These are phyloP conservation scores for Agriopis marginaria DNA, from an alignment of 2,888 invertebrate species.

Conservation along the genomic window DNA sequence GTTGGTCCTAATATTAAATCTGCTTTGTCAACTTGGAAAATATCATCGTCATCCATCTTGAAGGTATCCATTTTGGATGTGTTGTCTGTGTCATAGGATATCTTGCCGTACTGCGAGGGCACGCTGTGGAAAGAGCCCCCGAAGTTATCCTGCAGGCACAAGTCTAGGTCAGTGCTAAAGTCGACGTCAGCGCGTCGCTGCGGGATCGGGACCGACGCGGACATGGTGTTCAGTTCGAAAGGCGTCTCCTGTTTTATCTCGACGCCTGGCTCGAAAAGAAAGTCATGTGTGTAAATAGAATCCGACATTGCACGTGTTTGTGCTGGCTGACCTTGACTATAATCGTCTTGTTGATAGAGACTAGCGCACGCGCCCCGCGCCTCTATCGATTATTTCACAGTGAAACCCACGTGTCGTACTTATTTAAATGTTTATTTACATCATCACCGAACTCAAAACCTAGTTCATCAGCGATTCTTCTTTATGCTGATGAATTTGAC, in stretches of 20 bases:
- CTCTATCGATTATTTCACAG: slow-evolving; percentile 81
- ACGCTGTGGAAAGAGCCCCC: slow-evolving; percentile 75
- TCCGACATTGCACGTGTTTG: slow-evolving; percentile 88
- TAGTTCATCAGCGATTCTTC: slow-evolving; percentile 25
- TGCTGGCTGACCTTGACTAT: slow-evolving; percentile 81
- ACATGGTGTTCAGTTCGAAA: slow-evolving; percentile 76
- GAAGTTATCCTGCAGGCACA: slow-evolving; percentile 82
- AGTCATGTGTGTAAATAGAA: slow-evolving; percentile 87
- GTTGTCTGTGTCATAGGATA: slow-evolving; percentile 75
- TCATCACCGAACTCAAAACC: slow-evolving; percentile 42
- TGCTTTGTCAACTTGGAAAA: slow-evolving; percentile 94
- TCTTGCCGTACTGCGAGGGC: slow-evolving; percentile 73
- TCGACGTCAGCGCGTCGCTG: slow-evolving; percentile 82
- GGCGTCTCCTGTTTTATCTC: slow-evolving; percentile 88
- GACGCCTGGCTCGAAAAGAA: slow-evolving; percentile 87
- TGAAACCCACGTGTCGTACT: slow-evolving; percentile 77
- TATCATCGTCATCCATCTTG: slow-evolving; percentile 95
- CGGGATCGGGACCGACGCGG: slow-evolving; percentile 89
- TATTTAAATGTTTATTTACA: slow-evolving; percentile 52
- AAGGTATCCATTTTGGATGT: slow-evolving; percentile 87
- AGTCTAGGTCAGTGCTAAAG: slow-evolving; percentile 85
- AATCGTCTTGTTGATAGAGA: slow-evolving; percentile 82
- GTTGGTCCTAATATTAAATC: slow-evolving; percentile 94
- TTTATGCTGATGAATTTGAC: slow-evolving; percentile 5
- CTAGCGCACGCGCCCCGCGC: slow-evolving; percentile 81